These are phyloP conservation scores for Ornithoptera priamus DNA, from an alignment of 2,888 invertebrate genomes.

Conservation along the genomic window DNA sequence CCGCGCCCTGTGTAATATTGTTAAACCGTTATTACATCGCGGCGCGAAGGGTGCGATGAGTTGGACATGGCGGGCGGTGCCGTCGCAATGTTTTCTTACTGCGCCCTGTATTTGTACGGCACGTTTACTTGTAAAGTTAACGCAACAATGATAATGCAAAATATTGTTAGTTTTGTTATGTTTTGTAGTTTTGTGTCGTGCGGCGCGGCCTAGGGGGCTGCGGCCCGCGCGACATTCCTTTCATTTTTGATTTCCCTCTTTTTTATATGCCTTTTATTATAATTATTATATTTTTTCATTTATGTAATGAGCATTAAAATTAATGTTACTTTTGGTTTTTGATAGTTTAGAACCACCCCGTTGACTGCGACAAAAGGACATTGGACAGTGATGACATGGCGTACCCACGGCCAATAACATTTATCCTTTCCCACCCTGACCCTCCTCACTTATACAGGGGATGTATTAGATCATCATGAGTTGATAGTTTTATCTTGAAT, in stretches of 20 bases:
- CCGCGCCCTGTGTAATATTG: neutral
- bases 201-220: neutral
- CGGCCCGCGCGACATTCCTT: neutral
- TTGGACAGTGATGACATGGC: too few relatives aligned
- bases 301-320: too few relatives aligned
- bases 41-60: neutral
- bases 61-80: neutral
- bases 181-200: slow-evolving; percentile 7
- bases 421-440: too few relatives aligned
- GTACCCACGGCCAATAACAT: too few relatives aligned
- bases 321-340: too few relatives aligned
- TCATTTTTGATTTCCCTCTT: too few relatives aligned
- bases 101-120: slow-evolving; percentile 48
- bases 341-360: too few relatives aligned
- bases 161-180: slow-evolving; percentile 22
- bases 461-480: neutral
- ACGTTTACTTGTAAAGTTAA: slow-evolving; percentile 46
- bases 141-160: slow-evolving; percentile 18
- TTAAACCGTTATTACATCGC: neutral
- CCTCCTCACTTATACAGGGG: neutral
- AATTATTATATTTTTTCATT: too few relatives aligned
- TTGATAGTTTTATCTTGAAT: neutral
- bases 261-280: too few relatives aligned
- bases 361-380: too few relatives aligned
- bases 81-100: slow-evolving; percentile 1